Evolutionary conservation across 2,113 vertebrate genomes (phyloP), one percentile per base, ranked within the genome.

Genomic region (Pollachius pollachius): DNA sequence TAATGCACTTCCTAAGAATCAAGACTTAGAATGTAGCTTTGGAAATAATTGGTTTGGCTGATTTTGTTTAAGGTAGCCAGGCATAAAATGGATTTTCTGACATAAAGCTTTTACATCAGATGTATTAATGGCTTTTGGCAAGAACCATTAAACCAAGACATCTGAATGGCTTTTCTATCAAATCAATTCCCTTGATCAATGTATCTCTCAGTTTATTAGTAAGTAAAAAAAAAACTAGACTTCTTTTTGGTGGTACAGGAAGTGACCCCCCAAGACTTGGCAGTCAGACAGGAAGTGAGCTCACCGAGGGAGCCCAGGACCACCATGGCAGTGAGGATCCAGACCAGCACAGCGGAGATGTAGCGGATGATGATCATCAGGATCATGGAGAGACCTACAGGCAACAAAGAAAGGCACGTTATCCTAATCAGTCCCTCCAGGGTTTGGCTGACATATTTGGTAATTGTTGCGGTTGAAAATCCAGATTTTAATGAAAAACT

Each of bases 331-430:
- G 97, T 98, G 84, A 99, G 90, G 90, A 99, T 97, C 97, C 97
- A 99, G 73, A 99, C 95, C 72, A 99, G 94, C 52, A 98, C 86
- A 71, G 96, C 95, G 37, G 97, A 99, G 91, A 99, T 99, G 89
- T 98, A 99, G 41, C 97, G 95, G 74, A 99, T 98, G 86, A 99
- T 94, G 79, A 98, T 92, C 97, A 98, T 99, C 88, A 99, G 90
- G 86, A 96, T 92, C 96, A 99, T 98, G 69, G 97, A 99, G 21
- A 99, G 90, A 83, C 95, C 97, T 99, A 91, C 16, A 90, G 37
- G 17, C 11, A 7, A 52, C 52, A 65, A 64, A 68, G 78, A 87
- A 61, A 76, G 30, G 4, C 30, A 34, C 30, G 12, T 2, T 13
- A 13, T 48, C 41, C 41, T 41, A 3, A 48, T 48, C 41, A 48